phyloP scores from a whole-genome alignment of 2,797 vertebrate species.

The Sus cebifrons region DNA sequence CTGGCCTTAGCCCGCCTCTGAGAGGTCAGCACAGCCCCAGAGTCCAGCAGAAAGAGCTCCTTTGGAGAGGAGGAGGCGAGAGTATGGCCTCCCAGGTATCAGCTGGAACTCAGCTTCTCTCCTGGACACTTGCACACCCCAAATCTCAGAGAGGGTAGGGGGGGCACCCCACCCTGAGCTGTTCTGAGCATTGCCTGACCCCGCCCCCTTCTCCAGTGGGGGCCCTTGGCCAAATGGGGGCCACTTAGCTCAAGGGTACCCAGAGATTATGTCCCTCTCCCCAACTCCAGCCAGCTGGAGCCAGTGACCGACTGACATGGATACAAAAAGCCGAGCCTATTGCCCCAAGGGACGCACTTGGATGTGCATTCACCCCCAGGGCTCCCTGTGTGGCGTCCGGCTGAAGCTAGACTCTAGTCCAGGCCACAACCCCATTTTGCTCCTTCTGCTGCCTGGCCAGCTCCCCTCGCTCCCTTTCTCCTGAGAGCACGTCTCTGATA shows the following conservation, averaged over 20 bases:
- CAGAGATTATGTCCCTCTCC: not conserved
- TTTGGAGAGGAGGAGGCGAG: not conserved
- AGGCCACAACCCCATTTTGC: no score
- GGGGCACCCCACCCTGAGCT: not conserved
- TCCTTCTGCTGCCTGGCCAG: not conserved
- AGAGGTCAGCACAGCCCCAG: not conserved
- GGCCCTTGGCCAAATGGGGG: not conserved
- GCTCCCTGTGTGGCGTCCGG: rapidly evolving
- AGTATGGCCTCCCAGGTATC: not conserved
- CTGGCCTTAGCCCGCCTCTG: not conserved
- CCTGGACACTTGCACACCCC: not conserved
- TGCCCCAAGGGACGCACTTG: no score
- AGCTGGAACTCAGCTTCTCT: not conserved
- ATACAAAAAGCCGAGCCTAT: not conserved
- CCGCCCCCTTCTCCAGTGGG: not conserved
- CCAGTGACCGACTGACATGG: not conserved
- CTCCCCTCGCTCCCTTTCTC: not conserved
- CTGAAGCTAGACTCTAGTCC: not conserved
- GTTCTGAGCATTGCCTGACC: not conserved
- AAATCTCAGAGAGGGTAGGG: rapidly evolving
- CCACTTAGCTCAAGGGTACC: not conserved
- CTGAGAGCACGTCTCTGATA: not conserved
- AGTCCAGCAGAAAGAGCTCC: not conserved
- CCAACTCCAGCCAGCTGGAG: not conserved
- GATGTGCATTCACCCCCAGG: not conserved